Evolutionary conservation across 35 echinoderm and acorn worm species (phyloP), one percentile per base, ranked within the genome.

Genomic region (Apostichopus californicus): DNA sequence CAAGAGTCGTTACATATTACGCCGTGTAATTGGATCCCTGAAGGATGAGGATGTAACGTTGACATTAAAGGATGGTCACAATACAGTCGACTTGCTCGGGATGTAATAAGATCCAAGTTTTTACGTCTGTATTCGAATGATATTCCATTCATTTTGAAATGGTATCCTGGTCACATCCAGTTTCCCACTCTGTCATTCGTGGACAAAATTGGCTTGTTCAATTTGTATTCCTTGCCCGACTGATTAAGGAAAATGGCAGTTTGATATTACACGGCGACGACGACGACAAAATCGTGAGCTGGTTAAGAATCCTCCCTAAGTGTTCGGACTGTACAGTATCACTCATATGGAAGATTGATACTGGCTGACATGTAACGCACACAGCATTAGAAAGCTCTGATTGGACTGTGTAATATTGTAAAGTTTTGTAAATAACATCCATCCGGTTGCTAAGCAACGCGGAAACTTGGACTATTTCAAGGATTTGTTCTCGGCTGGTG

Each of bases 171-270:
- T 20, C n/a, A 75, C n/a, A 73, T 75, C 14, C n/a, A 75, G 17
- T 75, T 22, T 11, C 11, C 20, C 71, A 75, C 71, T 75, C 71
- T 20, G 64, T 68, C 64, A 68, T 68, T 18, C 9, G 6, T 10
- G 11, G 71, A 18, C 15, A 6, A 75, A 75, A 75, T 61, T 61
- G 58, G 58, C 71, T 20, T 20, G 71, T 75, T 22, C 71, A 75
- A 14, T 20, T 75, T 75, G 6, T 75, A 75, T 75, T 75, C 20
- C 6, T 18, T 75, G 71, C 71, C 71, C 71, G 21, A 75, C 71
- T 75, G 71, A 75, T 75, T 75, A 75, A 75, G 6, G 17, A n/a
- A 68, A 75, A 75, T 75, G 71, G 71, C 71, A 75, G 17, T 75
- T 75, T 75, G 71, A 75, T 75, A 75, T 75, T 75, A 75, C 71